Base-by-base conservation (phyloP, 1,140 invertebrate genomes). In the Trichonephila clavipes region DNA sequence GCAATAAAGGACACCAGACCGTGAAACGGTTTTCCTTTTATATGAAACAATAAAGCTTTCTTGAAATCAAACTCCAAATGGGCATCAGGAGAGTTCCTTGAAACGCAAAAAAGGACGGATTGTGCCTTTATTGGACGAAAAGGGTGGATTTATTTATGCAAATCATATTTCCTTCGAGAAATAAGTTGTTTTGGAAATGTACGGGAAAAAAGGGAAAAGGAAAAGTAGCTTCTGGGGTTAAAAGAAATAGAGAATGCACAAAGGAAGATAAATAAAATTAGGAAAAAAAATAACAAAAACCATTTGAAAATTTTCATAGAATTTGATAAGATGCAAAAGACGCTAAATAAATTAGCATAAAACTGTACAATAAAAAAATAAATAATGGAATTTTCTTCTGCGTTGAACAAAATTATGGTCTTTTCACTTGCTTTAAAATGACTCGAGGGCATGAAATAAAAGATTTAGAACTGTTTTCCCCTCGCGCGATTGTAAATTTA, bases 101-200 rank as follows among this genome's bases (percentile, higher is more conserved):
- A 77, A 40, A n/a, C 14, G 72, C 72, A 28, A 77, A 28, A 77
- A 40, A 77, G 16, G 72, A n/a, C 16, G 34, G 72, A 77, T 34
- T 34, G 72, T 77, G 72, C 40, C 72, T 77, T 77, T 77, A 77
- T 77, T 77, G 72, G 72, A 77, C 19, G 34, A 77, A 77, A 64
- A 40, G 83, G 24, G 51, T 12, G 58, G 58, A 86, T 86, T 86
- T 86, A 86, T 59, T 86, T 86, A 86, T 86, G 83, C 83, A 86
- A 86, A 86, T 86, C 83, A 86, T 86, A 86, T 86, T 86, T 86
- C 44, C 83, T 86, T 81, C 83, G 7, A 86, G 44, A 86, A 58
- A 58, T 86, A 86, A 86, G n/a, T 18, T 59, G 16, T 64, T 64
- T 19, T 64, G 21, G 16, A 64, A 64, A 64, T 64, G 62, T 64